Percentiles rank a stretch among this genome's conserved stretches.
These are phyloP conservation scores for Metacarcinus magister DNA, from an alignment of 2,888 invertebrate genomes.

Conservation along the genomic window DNA sequence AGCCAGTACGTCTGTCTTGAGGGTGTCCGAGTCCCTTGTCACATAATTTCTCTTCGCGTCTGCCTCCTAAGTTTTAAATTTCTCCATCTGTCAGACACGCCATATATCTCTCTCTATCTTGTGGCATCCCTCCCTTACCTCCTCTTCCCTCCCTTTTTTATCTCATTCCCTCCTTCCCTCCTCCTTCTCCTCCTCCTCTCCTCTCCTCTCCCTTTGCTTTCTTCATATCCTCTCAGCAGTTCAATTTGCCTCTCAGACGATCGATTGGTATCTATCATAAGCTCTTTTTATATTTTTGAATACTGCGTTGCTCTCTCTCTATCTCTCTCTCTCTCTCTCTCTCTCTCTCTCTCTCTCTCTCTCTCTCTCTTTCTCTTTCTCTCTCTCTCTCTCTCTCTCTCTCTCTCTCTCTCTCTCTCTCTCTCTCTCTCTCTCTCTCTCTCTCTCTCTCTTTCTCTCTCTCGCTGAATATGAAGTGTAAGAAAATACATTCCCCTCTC, in stretches of 20 bases:
- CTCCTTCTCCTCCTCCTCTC: neutral
- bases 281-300: neutral
- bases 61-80: neutral
- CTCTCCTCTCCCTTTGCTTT: neutral
- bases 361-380: too few relatives aligned
- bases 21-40: neutral
- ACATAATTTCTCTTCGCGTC: neutral
- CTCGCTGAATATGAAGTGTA: neutral
- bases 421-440: slow-evolving; percentile 1
- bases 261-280: neutral
- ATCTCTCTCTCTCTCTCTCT: neutral
- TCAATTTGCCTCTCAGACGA: neutral
- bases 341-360: too few relatives aligned
- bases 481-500: neutral
- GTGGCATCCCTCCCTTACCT: neutral
- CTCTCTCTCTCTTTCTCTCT: slow-evolving; percentile 7
- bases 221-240: neutral
- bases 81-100: neutral
- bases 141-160: too few relatives aligned
- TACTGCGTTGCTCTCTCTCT: neutral
- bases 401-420: neutral
- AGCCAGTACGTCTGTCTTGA: too few relatives aligned
- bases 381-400: neutral
- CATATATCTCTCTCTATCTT: neutral
- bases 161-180: neutral